phyloP scores from a whole-genome alignment of 1,140 invertebrate genomes.

The Bradynema listronoti region DNA sequence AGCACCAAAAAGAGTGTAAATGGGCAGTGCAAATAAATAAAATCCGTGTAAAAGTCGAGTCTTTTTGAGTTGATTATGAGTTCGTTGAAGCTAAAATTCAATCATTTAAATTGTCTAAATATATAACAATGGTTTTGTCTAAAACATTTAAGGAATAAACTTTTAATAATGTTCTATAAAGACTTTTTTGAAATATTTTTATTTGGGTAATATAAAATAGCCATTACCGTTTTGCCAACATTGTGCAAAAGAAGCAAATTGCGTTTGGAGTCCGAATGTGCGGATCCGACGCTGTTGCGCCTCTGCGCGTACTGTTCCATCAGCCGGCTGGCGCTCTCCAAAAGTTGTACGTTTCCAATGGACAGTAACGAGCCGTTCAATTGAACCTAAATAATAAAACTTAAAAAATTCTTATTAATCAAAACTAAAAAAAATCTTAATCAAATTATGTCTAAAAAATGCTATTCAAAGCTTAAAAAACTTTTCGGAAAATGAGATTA shows the following conservation, averaged over 20 bases:
- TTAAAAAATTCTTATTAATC: too few species aligned
- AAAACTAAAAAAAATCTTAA: too few species aligned
- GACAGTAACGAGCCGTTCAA: constrained; percentile 14
- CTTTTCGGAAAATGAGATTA: too few species aligned
- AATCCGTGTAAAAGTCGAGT: constrained; percentile 47
- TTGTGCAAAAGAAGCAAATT: constrained; percentile 34
- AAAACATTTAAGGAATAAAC: too few species aligned
- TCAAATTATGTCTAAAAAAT: too few species aligned
- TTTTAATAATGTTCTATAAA: too few species aligned
- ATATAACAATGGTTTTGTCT: too few species aligned
- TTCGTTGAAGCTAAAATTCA: constrained; percentile 32
- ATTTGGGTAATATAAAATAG: too few species aligned
- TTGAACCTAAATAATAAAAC: constrained; percentile 20
- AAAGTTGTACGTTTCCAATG: constrained; percentile 9
- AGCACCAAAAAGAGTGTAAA: constrained; percentile 48
- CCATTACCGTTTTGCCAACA: constrained; percentile 16
- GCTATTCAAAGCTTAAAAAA: neutral
- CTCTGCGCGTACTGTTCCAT: constrained; percentile 17
- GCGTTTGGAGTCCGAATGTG: constrained; percentile 29
- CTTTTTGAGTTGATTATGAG: constrained; percentile 39
- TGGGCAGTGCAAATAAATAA: constrained; percentile 46
- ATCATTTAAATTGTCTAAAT: too few species aligned
- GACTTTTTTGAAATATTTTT: too few species aligned
- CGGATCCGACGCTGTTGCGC: constrained; percentile 21
- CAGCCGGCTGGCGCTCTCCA: constrained; percentile 7